Evolutionary conservation across 2,113 vertebrate genomes (phyloP), one percentile per base, ranked within the genome.

Genomic region (Buteo buteo): DNA sequence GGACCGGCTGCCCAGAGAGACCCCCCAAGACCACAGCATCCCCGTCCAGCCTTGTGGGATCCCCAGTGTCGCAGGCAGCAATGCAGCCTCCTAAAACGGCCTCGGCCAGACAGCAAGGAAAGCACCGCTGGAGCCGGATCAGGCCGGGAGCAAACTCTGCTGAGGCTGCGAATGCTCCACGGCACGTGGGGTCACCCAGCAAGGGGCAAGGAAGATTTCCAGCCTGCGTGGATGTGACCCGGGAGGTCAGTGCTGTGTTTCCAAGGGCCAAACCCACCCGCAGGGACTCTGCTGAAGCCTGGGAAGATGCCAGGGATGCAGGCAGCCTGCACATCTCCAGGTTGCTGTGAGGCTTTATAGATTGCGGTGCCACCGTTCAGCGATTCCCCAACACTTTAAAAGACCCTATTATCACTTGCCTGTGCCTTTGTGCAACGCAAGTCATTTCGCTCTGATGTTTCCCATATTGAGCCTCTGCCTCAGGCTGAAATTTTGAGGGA

Each of bases 401-500:
- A 86, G 82, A 40, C 69, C 62, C 70, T 3, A 11, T 34, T 29
- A 86, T 26, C 86, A 21, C 88, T 77, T 16, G 9, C 54, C 91
- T n/a, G 50, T 9, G n/a, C 13, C 89, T 92, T 40, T 38, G 64
- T 40, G 83, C 76, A 58, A 31, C 1, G 0, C 67, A 7, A 86
- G 83, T 25, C 64, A 69, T 57, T 54, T 49, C 1, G 0, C 94
- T 92, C 94, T 61, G 49, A 83, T 70, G 74, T 80, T 82, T 52
- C 86, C 80, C 86, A 70, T 2, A 62, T 1, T 3, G 71, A 83
- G 69, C 13, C 3, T 28, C 95, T 55, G 91, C 94, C 95, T 94
- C 72, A 0, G 91, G 96, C 89, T 70, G 77, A 64, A 71, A 88
- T 91, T 93, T 22, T 83, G 36, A 95, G 96, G 94, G 76, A 95